phyloP scores from a whole-genome alignment of 2,888 invertebrate genomes.

The Matsumyia berberina region DNA sequence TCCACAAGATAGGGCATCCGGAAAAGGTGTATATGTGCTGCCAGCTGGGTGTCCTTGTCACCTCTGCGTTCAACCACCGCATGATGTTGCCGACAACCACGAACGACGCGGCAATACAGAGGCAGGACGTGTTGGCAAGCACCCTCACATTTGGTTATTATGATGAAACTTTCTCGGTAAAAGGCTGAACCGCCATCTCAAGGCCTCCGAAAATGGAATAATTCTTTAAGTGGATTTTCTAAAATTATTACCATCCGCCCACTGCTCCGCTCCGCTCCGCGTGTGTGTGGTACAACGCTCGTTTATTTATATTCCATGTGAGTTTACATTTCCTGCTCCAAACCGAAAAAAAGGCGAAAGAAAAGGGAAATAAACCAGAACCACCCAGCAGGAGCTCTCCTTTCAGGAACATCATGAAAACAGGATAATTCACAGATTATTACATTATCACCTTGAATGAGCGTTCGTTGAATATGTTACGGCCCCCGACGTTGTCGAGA shows the following conservation, averaged over 20 bases:
- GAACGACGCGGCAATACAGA: no score
- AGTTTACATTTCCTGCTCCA: slow-evolving; percentile 53
- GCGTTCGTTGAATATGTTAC: slow-evolving; percentile 74
- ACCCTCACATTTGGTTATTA: slow-evolving; percentile 26
- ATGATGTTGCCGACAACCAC: slow-evolving; percentile 33
- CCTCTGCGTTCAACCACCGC: slow-evolving; percentile 34
- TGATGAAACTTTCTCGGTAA: slow-evolving; percentile 36
- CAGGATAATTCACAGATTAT: slow-evolving; percentile 76
- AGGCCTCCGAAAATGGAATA: slow-evolving; percentile 62
- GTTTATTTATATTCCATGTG: slow-evolving; percentile 75
- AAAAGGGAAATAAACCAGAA: slow-evolving; percentile 34
- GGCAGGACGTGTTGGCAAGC: neutral
- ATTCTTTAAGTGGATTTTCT: slow-evolving; percentile 76
- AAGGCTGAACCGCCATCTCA: slow-evolving; percentile 45
- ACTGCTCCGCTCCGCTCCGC: no score
- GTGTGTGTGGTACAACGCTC: slow-evolving; percentile 60
- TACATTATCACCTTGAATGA: slow-evolving; percentile 77
- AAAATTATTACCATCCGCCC: slow-evolving; percentile 67
- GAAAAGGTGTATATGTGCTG: slow-evolving; percentile 20
- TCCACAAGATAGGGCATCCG: slow-evolving; percentile 9
- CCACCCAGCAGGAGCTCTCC: slow-evolving; percentile 64
- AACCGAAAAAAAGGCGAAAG: slow-evolving; percentile 14
- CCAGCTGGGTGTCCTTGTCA: slow-evolving; percentile 56
- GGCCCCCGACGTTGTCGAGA: slow-evolving; percentile 46
- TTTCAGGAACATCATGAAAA: slow-evolving; percentile 71